Evolutionary conservation across 2,888 invertebrate species (phyloP).

Genomic region (Heliconius ismenius): DNA sequence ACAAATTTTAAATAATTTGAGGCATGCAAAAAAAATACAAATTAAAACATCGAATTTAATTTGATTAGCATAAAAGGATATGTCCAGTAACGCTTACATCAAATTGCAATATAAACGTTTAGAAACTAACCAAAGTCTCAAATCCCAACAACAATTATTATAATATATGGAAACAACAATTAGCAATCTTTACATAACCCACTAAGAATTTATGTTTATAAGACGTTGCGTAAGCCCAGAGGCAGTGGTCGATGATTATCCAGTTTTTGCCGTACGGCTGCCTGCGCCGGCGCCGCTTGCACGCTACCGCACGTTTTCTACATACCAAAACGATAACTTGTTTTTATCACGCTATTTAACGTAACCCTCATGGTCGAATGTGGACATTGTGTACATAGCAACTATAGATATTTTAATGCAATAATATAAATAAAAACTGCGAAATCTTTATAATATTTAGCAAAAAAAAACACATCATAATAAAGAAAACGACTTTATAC

Average conservation of each 20-base stretch:
- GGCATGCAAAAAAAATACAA: not conserved
- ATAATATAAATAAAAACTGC: not conserved
- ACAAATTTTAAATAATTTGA: not conserved
- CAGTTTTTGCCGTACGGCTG: conserved; percentile 52
- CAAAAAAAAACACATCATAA: not conserved
- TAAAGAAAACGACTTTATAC: too few species aligned
- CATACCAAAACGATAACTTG: conserved; percentile 43
- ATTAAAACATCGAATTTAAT: not conserved
- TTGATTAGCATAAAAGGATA: not conserved
- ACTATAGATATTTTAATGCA: not conserved
- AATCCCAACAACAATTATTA: conserved; percentile 37
- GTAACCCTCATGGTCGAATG: conserved; percentile 42
- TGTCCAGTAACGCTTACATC: not conserved
- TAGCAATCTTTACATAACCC: conserved; percentile 60
- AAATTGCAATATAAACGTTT: not conserved
- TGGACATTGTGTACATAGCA: conserved; percentile 31
- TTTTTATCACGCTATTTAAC: conserved; percentile 41
- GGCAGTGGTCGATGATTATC: conserved; percentile 47
- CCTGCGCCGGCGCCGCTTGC: conserved; percentile 38
- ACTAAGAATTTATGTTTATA: conserved; percentile 52
- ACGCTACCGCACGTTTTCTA: conserved; percentile 38
- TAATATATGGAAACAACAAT: conserved; percentile 51
- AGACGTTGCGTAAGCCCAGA: conserved; percentile 51
- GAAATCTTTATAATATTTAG: not conserved
- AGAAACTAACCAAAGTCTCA: conserved; percentile 1